Percentiles rank a stretch among this genome's conserved stretches.
These are phyloP conservation scores for Leptinotarsa rubiginosa DNA, from an alignment of 2,888 invertebrate genomes.

Conservation along the genomic window DNA sequence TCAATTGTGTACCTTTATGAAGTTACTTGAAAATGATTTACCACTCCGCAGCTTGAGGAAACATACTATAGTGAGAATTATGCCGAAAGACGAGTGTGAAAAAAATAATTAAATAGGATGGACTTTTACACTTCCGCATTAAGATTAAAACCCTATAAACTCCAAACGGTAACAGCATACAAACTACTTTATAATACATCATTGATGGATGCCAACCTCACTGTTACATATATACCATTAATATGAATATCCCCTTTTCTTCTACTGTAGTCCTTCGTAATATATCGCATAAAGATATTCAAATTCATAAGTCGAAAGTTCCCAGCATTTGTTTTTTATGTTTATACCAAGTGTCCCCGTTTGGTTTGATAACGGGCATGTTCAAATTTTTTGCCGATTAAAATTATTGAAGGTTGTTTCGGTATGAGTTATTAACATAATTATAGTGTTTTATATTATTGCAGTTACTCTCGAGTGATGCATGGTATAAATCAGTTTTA, in stretches of 20 bases:
- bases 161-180: background rate
- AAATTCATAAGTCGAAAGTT: background rate
- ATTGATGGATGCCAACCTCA: background rate
- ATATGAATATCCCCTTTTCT: background rate
- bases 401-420: constrained; percentile 1
- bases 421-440: constrained; percentile 6
- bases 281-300: background rate
- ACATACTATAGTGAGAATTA: too few relatives aligned
- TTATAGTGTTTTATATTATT: constrained; percentile 2
- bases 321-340: background rate
- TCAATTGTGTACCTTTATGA: too few relatives aligned
- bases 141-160: too few relatives aligned
- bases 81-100: too few relatives aligned
- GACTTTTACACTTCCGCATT: too few relatives aligned
- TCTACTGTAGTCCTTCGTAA: background rate
- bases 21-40: too few relatives aligned
- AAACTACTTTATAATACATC: background rate
- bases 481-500: background rate
- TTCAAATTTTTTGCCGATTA: background rate
- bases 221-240: background rate
- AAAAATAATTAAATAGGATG: too few relatives aligned
- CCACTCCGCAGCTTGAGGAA: too few relatives aligned
- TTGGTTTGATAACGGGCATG: background rate
- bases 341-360: background rate
- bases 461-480: constrained; percentile 2